Percentiles rank a stretch among this genome's conserved stretches.
Evolutionary conservation across 2,888 invertebrate genomes (phyloP).

Genomic region (Acheta domesticus): DNA sequence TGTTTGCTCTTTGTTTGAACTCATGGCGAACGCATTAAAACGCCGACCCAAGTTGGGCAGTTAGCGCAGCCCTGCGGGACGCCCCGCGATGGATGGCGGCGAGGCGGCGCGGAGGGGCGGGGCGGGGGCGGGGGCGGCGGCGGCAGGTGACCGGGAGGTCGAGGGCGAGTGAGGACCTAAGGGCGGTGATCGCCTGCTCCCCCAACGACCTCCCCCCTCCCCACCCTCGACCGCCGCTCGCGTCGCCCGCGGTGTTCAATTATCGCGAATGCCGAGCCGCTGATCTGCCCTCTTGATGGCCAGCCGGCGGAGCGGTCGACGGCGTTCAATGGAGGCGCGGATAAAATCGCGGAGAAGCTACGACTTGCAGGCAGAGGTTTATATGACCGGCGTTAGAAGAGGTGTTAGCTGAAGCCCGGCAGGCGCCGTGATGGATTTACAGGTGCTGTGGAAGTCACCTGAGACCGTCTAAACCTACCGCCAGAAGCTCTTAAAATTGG

Average conservation of each 20-base stretch:
- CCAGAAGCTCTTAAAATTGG: no score
- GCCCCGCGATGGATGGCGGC: not conserved
- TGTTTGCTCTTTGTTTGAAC: no score
- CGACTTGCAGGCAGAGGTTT: not conserved
- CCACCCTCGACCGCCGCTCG: not conserved
- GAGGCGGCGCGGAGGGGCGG: no score
- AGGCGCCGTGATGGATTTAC: no score
- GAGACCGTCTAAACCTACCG: no score
- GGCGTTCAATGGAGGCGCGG: not conserved
- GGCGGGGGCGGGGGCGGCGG: not conserved
- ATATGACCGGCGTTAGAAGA: no score
- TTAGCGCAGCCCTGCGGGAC: not conserved
- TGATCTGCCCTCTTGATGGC: conserved; percentile 1
- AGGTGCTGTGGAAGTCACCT: no score
- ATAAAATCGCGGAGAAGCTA: not conserved
- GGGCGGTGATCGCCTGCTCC: not conserved
- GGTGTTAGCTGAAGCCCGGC: no score
- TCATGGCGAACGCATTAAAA: no score
- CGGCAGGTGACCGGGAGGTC: not conserved
- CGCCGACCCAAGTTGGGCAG: not conserved
- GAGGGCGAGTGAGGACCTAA: not conserved
- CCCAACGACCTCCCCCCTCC: not conserved
- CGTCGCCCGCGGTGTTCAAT: not conserved
- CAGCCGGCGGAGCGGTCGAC: not conserved
- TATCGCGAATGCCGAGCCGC: conserved; percentile 1